Evolutionary conservation across 2,888 invertebrate genomes (phyloP), one percentile per base, ranked within the genome.

Genomic region (Sphecodes monilicornis): DNA sequence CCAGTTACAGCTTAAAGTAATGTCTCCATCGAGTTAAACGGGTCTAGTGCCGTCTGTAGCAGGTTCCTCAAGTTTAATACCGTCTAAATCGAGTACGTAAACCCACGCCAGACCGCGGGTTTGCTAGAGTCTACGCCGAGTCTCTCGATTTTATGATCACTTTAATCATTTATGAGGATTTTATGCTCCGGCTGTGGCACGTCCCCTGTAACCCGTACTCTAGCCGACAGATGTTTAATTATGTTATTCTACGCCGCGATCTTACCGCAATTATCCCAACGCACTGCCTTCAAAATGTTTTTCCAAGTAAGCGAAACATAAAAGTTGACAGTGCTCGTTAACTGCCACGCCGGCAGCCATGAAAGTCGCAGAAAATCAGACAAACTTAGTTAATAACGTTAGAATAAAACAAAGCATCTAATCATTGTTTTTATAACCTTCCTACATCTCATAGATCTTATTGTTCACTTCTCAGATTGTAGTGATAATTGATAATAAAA

Each of bases 11-110:
- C 60, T 60, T 60, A 32, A 32, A 32, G 60, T 60, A 60, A 60
- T 18, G 32, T 60, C 60, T 29, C 18, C 18, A 60, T 60, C 32
- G 18, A 60, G 60, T 29, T 60, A 29, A 60, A 60, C 60, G 18
- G 29, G 16, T 60, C 60, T 60, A 60, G 32, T 60, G 29, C 26
- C 18, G 18, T 60, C 60, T 60, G 60, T 60, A 60, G 29, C 60
- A 18, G 26, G 60, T 60, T 60, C 29, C 32, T 60, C 60, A 32
- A 32, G 36, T 68, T 68, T 68, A 39, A 68, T 68, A 68, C 32
- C n/a, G 68, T 39, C 36, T 68, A 22, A 68, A 36, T 39, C 68
- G 68, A 22, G 68, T 39, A 68, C 36, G n/a, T 60, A 60, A 60
- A 60, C 29, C 60, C 60, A 5, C 60, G 29, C 2, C 60, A 60